Base-by-base conservation (phyloP, 2,797 vertebrate species). In the Echeneis naucrates region DNA sequence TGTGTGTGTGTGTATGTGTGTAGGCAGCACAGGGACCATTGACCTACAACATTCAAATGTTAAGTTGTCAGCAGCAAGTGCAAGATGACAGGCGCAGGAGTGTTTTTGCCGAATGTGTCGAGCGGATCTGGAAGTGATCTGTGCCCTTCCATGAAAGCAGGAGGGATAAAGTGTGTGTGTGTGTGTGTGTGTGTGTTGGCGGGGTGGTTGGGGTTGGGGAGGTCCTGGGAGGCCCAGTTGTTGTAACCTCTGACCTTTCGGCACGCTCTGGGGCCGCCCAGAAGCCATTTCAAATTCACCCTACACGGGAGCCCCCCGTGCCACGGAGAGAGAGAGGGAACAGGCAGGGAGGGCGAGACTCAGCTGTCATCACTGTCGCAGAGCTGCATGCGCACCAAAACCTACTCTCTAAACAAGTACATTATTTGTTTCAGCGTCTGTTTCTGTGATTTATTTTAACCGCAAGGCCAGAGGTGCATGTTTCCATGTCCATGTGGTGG, bases 241-340 rank as follows among this genome's bases (percentile, higher is more conserved):
- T 94, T 93, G 84, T 94, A 94, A 93, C 94, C 94, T 90, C 83
- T 92, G 92, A 95, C 94, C 93, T 88, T 72, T 78, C 68, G 86
- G 87, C 94, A 93, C 91, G 84, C 93, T 93, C 87, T 92, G 44
- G 84, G 81, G 90, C 88, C 91, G 92, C 91, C 91, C 92, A 91
- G 85, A 91, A 93, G 89, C 90, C 91, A 92, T 92, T 94, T 94
- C 89, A 95, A 93, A 93, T 82, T 81, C 80, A 78, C 68, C 85
- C 89, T 62, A 69, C 71, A 27, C 82, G 80, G 72, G 76, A 91
- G 75, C 77, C 75, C 77, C 86, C 62, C 54, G 19, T 87, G 80
- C 79, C 83, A 76, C 81, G 65, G 59, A 78, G 57, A 79, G 62
- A 53, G 51, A 50, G 38, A 40, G 63, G 38, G 68, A 61, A 37